phyloP scores from a whole-genome alignment of 2,797 vertebrate species.

The Babyrousa celebensis region DNA sequence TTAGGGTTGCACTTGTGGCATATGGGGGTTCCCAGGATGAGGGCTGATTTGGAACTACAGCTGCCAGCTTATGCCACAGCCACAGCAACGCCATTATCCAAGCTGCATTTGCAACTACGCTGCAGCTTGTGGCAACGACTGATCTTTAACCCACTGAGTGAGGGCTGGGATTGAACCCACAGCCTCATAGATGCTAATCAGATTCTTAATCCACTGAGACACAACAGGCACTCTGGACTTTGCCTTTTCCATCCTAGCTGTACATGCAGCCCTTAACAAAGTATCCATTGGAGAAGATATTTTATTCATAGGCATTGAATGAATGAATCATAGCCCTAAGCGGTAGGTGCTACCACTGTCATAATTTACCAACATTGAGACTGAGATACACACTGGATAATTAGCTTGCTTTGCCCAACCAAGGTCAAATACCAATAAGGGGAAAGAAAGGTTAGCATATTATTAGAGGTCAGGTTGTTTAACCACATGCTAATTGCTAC shows the following conservation, averaged over 20 bases:
- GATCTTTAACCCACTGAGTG: too few relatives aligned
- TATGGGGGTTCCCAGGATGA: too few relatives aligned
- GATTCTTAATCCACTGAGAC: too few relatives aligned
- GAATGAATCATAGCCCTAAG: neutral
- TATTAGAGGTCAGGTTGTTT: neutral
- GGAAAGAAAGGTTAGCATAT: neutral
- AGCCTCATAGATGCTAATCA: too few relatives aligned
- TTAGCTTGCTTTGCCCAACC: neutral
- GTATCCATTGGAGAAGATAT: neutral
- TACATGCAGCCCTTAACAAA: neutral
- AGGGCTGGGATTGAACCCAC: too few relatives aligned
- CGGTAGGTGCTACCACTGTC: neutral
- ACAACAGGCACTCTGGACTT: neutral
- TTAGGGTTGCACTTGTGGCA: too few relatives aligned
- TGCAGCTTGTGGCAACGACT: too few relatives aligned
- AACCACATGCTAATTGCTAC: neutral
- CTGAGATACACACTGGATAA: neutral
- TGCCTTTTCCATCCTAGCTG: neutral
- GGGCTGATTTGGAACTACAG: too few relatives aligned
- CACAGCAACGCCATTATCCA: too few relatives aligned
- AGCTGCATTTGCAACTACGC: too few relatives aligned
- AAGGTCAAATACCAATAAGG: neutral
- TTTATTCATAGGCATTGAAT: neutral
- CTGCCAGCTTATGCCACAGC: too few relatives aligned
- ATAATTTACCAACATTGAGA: neutral